Base-by-base conservation (phyloP, 2,797 vertebrate species). In the Crax fasciolata region DNA sequence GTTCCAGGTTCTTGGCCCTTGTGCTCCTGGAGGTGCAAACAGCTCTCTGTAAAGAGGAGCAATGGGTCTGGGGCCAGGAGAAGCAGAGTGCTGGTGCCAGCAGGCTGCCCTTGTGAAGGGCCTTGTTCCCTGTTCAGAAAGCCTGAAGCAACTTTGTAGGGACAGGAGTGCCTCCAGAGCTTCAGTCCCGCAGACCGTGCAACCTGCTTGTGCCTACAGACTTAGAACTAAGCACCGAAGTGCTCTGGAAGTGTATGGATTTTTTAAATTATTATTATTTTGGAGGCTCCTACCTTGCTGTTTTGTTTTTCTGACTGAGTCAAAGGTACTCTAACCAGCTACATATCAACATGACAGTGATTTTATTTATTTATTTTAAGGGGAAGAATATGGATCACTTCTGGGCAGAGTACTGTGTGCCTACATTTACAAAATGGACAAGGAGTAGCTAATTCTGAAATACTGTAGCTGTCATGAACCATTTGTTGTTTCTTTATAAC, bases 381-480 rank as follows among this genome's bases (percentile, higher is more conserved):
- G 12, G 13, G 7, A 14, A 71, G 59, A 74, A 46, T 24, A 43
- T 13, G 3, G 48, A 38, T 79, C 35, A 13, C 23, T 84, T 71
- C 19, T 35, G 61, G 65, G 66, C 44, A 62, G 62, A 18, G 16
- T 39, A 32, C 32, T 87, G 44, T 32, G 4, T 46, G 23, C 46
- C 16, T 48, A 23, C 32, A 9, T n/a, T 17, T 46, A n/a, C 44
- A 54, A 89, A 91, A 39, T 63, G 74, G 85, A 54, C 44, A 87
- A 49, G 67, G 57, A 90, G 52, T 27, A 90, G 63, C 67, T 94
- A 35, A 54, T 59, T 94, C 87, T 80, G 87, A 46, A 80, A 65
- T 35, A 28, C 10, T 52, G 24, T 39, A 67, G 43, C 39, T 76
- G 41, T 87, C 4, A 6, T 74, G 83, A 87, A 38, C 87, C 65